Base-by-base conservation (phyloP, 2,797 vertebrate genomes). In the Liparis tanakae region DNA sequence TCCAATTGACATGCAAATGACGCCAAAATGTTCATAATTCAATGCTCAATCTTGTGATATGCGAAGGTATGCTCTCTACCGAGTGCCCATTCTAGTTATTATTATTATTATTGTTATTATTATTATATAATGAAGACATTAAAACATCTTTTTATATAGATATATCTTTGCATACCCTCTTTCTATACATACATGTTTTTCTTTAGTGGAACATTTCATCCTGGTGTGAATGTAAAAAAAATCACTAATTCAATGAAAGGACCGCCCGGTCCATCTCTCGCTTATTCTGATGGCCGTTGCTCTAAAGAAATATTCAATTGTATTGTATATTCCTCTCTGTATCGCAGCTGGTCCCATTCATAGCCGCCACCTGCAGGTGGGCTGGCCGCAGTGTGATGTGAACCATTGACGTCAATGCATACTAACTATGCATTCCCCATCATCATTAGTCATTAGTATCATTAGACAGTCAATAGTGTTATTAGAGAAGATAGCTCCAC, bases 301-400 rank as follows among this genome's bases (percentile, higher is more conserved):
- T 30, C 72, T 68, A 44, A 43, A 15, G 30, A 15, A 7, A 41
- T 56, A 34, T 17, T 20, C 9, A 43, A 6, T 67, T 56, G 56
- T 71, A 30, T 30, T 30, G 25, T 30, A 30, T 30, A 30, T 30
- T 30, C 15, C 15, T 57, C 43, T 17, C 20, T 6, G 25, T 33
- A 13, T 41, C 55, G 22, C 5, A 55, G 43, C 53, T 43, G 4
- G 39, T 46, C 3, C 25, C 17, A 43, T 67, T 72, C 18, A 50
- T 46, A 58, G 12, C 37, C 48, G 25, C 41, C 36, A 30, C 37
- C 37, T 76, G 54, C 44, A 20, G 51, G 36, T 57, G 51, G 68
- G 36, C 50, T 51, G 61, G 54, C 30, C 1, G 15, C 5, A 3
- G 43, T 44, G 7, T 74, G 13, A 39, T 30, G 15, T 55, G 13